Base-by-base conservation (phyloP, 2,113 vertebrate species). In the Oryzias javanicus region DNA sequence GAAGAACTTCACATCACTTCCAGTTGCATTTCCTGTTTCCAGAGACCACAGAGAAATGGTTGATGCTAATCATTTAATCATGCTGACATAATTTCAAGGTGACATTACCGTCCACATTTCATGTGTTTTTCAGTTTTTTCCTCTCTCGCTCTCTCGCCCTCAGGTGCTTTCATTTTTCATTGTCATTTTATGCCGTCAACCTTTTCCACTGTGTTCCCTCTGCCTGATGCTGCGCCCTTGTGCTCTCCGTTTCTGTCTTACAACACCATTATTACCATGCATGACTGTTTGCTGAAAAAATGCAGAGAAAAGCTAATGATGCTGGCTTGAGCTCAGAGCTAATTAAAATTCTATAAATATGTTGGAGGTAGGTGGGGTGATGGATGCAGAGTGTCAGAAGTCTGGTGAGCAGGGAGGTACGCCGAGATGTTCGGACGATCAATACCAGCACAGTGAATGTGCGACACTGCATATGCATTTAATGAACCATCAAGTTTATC, bases 301-400 rank as follows among this genome's bases (percentile, higher is more conserved):
- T 25, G 16, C 22, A 58, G 50, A 83, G 55, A 86, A 88, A 81
- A 88, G 72, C 81, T 94, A 94, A 95, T 92, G 88, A 93, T 84
- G 88, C 89, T 90, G 92, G 85, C 77, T 77, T 76, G 87, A 70
- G 79, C 72, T 76, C 66, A 64, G 71, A 85, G 82, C 89, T 90
- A 94, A 95, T 95, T 95, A 94, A 90, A 93, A 91, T 85, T 89
- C 91, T 93, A 94, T 94, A 94, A 94, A 94, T 94, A 94, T 81
- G 79, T 72, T 70, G 69, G 66, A 78, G 81, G 82, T 81, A 70
- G 84, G 83, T 70, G 53, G 24, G 42, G 51, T 93, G 92, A 95
- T 92, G 91, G 91, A 95, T 93, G 89, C 45, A 42, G 63, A 91
- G 67, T 93, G 92, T 94, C 92, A 93, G 84, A 85, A 90, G 88